These are phyloP conservation scores for Megamerina dolium DNA, from an alignment of 2,888 invertebrate species.

Conservation along the genomic window DNA sequence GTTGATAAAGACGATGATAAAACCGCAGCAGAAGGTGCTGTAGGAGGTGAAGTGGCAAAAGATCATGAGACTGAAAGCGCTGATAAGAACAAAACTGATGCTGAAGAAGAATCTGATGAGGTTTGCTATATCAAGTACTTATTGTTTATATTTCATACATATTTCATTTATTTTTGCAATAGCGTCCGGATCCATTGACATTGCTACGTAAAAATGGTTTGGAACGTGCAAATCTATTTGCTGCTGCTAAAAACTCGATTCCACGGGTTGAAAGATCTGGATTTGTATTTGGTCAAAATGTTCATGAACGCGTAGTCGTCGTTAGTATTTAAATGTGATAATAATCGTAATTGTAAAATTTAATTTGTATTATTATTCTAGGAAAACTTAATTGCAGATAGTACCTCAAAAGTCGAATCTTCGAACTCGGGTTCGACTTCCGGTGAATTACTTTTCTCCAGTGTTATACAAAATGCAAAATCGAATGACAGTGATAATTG, in stretches of 20 bases:
- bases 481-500: constrained; percentile 47
- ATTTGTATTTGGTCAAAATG: constrained; percentile 89
- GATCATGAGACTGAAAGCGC: constrained; percentile 17
- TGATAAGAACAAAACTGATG: constrained; percentile 19
- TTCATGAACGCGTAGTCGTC: constrained; percentile 74
- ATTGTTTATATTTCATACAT: no score
- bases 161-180: neutral
- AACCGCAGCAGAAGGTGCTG: constrained; percentile 18
- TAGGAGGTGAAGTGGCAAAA: constrained; percentile 15
- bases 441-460: constrained; percentile 61
- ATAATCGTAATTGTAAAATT: no score
- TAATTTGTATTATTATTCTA: no score
- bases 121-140: no score
- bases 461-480: constrained; percentile 58
- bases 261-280: constrained; percentile 54
- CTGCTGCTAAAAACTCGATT: constrained; percentile 41
- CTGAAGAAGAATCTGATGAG: constrained; percentile 31
- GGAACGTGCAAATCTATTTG: constrained; percentile 44
- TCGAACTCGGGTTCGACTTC: constrained; percentile 54
- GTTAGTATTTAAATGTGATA: constrained; percentile 49
- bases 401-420: constrained; percentile 36
- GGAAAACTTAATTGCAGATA: constrained; percentile 43
- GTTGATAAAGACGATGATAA: constrained; percentile 34
- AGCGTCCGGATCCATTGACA: constrained; percentile 43
- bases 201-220: constrained; percentile 45